Evolutionary conservation across 2,888 invertebrate species (phyloP), one percentile per base, ranked within the genome.

Genomic region (Mythimna albipuncta): DNA sequence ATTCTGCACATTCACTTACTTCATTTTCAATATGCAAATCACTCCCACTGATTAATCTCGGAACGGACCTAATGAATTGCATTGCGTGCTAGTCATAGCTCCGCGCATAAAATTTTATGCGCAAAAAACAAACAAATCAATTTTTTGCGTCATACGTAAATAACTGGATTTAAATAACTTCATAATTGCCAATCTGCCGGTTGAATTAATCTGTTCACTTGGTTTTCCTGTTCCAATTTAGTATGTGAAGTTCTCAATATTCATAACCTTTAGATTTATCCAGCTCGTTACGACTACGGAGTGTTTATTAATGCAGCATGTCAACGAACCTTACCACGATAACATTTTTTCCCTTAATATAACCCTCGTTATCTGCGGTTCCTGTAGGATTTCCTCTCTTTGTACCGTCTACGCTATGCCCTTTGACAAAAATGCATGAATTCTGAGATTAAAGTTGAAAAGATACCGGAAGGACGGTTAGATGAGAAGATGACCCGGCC

Each of bases 11-110:
- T 66, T 69, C 52, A 44, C 55, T 69, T 52, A 64, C 57, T 71
- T 82, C 47, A 82, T 68, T 78, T 82, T 71, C 64, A 79, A 65
- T 82, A 82, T 58, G 57, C 83, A 85, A 77, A 82, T 72, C 58
- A 64, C 70, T 70, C 38, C 32, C 54, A 55, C 58, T 58, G 62
- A 65, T 73, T 83, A 77, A 64, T 69, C 52, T 77, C 35, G 21
- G 11, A 54, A 13, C 52, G 16, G 38, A 44, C 26, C 54, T 59
- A 58, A 59, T 66, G 44, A 79, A 75, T 81, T 59, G 32, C 62
- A 63, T 67, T 70, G 77, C 70, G 52, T 78, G 54, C 19, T 19
- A 64, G 70, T 44, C 26, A 55, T 6, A 52, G 21, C 52, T n/a
- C 11, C 13, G 10, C 61, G 26, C 26, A 35, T 79, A 57, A 19